These are phyloP conservation scores for Phengaris arion DNA, from an alignment of 2,888 invertebrate species.

Conservation along the genomic window DNA sequence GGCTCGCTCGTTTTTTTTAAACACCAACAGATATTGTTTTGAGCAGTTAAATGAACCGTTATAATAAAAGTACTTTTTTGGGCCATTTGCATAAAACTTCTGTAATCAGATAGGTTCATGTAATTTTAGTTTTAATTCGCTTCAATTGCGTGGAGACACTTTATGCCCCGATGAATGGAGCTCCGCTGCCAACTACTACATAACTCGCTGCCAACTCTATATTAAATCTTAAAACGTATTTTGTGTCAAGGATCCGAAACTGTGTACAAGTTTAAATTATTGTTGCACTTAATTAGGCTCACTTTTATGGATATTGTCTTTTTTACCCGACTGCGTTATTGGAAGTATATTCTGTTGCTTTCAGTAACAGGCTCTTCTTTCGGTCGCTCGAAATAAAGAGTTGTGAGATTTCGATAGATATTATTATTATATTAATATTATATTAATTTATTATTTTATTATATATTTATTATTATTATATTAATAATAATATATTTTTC, in stretches of 20 bases:
- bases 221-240: conserved; percentile 43
- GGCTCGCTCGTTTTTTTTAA: neutral
- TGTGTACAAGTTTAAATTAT: conserved; percentile 28
- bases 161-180: conserved; percentile 31
- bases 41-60: neutral
- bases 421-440: no score
- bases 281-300: conserved; percentile 21
- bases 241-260: conserved; percentile 43
- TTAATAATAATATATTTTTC: no score
- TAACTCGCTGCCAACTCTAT: conserved; percentile 43
- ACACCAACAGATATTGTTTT: neutral
- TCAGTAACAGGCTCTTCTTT: neutral
- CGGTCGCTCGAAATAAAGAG: neutral
- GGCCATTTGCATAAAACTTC: conserved; percentile 10
- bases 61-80: neutral
- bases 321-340: conserved; percentile 1
- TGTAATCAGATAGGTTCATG: conserved; percentile 30
- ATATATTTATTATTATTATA: no score
- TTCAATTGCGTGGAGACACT: conserved; percentile 35
- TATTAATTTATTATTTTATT: no score
- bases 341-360: neutral
- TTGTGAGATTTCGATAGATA: no score
- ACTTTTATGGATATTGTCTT: conserved; percentile 27
- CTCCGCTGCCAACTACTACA: conserved; percentile 40
- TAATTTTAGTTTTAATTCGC: conserved; percentile 32